A percentile compares a stretch with the other conserved stretches of the same genome.
These are phyloP conservation scores for Hoplostethus atlanticus DNA, from an alignment of 2,797 vertebrate genomes.

Conservation along the genomic window DNA sequence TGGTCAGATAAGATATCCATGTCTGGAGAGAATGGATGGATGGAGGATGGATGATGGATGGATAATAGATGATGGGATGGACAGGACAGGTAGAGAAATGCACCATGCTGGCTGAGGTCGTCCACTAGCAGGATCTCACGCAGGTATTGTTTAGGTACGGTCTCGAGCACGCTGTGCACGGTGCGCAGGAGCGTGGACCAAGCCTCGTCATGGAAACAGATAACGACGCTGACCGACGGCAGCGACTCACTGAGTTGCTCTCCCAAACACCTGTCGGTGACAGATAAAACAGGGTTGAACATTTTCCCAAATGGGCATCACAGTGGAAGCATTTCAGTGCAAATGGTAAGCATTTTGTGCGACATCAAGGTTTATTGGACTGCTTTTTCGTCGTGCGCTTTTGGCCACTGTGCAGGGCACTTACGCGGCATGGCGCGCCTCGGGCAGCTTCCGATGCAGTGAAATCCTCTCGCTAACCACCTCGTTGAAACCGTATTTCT, in stretches of 20 bases:
- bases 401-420: conserved; percentile 62
- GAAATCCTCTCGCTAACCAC: conserved; percentile 79
- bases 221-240: conserved; percentile 87
- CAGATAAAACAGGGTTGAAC: no score
- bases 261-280: conserved; percentile 83
- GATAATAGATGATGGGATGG: conserved; percentile 5
- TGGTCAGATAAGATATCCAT: no score
- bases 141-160: conserved; percentile 81
- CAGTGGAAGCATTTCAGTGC: no score
- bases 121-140: conserved; percentile 91
- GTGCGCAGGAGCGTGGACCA: conserved; percentile 91
- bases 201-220: conserved; percentile 90
- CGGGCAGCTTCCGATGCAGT: conserved; percentile 84
- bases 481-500: conserved; percentile 78
- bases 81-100: conserved; percentile 1
- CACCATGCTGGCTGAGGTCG: conserved; percentile 89
- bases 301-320: no score
- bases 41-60: conserved; percentile 16
- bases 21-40: conserved; percentile 3
- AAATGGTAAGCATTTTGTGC: background rate
- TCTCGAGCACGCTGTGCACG: conserved; percentile 88
- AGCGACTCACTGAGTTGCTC: conserved; percentile 80
- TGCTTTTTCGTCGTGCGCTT: conserved; percentile 5
- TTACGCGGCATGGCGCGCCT: conserved; percentile 88
- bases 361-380: no score